These are phyloP conservation scores for Podabrus alpinus DNA, from an alignment of 2,888 invertebrate species.

Conservation along the genomic window DNA sequence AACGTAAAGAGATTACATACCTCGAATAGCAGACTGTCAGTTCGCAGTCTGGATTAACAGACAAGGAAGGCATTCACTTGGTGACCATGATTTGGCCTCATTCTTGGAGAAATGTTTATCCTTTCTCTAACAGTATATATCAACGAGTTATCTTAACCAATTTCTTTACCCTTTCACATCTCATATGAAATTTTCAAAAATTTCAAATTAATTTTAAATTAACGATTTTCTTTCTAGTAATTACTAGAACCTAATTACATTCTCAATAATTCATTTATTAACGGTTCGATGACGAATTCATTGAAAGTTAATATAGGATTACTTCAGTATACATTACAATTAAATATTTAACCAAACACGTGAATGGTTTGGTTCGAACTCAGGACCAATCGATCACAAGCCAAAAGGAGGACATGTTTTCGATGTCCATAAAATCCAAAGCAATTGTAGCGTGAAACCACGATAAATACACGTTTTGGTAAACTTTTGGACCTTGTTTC, in stretches of 20 bases:
- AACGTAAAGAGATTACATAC: not conserved
- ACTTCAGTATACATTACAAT: too few species aligned
- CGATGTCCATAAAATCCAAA: not conserved
- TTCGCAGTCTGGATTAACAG: slow-evolving; percentile 1
- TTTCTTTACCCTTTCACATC: not conserved
- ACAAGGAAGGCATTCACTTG: slow-evolving; percentile 4
- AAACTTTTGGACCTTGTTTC: not conserved
- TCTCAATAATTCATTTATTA: not conserved
- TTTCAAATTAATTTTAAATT: not conserved
- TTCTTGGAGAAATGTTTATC: not conserved
- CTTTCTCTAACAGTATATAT: slow-evolving; percentile 2
- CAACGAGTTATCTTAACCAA: not conserved
- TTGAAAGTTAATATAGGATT: not conserved
- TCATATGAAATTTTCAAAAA: not conserved
- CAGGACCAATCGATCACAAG: too few species aligned
- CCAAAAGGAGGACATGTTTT: too few species aligned
- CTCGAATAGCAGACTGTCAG: not conserved
- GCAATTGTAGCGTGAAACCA: too few species aligned
- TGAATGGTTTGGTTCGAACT: too few species aligned
- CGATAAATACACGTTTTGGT: not conserved
- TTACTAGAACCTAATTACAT: not conserved
- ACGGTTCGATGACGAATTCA: not conserved
- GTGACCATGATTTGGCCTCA: slow-evolving; percentile 4
- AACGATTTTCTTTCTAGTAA: not conserved
- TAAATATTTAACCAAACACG: too few species aligned